Evolutionary conservation across 2,888 invertebrate genomes (phyloP).

Genomic region (Agonopterix arenella): DNA sequence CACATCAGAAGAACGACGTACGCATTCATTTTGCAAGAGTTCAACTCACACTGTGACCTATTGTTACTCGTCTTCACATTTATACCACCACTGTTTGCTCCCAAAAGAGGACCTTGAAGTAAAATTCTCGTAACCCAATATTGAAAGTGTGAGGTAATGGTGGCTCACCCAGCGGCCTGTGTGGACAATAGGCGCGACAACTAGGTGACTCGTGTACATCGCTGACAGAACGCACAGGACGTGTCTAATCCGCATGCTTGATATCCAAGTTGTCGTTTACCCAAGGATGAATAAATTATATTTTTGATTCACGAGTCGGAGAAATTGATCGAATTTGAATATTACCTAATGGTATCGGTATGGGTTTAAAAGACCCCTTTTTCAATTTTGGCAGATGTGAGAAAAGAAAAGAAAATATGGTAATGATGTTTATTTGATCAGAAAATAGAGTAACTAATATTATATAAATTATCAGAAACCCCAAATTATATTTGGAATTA

Average conservation of each 20-base stretch:
- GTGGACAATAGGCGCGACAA: slow-evolving; percentile 73
- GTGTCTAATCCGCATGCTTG: slow-evolving; percentile 27
- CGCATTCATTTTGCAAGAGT: slow-evolving; percentile 64
- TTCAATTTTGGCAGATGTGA: no score
- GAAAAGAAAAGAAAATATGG: no score
- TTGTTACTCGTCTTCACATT: slow-evolving; percentile 65
- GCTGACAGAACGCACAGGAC: slow-evolving; percentile 47
- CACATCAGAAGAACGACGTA: slow-evolving; percentile 49
- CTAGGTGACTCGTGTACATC: slow-evolving; percentile 67
- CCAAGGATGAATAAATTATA: no score
- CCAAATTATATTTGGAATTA: no score
- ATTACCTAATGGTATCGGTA: no score
- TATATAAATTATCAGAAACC: no score
- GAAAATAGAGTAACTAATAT: no score
- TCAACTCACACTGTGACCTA: slow-evolving; percentile 58
- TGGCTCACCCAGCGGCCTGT: slow-evolving; percentile 61
- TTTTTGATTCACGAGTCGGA: no score
- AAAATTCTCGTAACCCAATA: slow-evolving; percentile 76
- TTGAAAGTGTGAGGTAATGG: slow-evolving; percentile 74
- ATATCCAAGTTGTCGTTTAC: no score
- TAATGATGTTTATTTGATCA: no score
- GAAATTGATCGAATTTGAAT: no score
- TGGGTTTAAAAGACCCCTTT: no score
- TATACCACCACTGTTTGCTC: slow-evolving; percentile 72
- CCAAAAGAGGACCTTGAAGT: slow-evolving; percentile 72